Conservation (phyloP, 64 coral and sea anemone species). For the Porites lutea region DNA sequence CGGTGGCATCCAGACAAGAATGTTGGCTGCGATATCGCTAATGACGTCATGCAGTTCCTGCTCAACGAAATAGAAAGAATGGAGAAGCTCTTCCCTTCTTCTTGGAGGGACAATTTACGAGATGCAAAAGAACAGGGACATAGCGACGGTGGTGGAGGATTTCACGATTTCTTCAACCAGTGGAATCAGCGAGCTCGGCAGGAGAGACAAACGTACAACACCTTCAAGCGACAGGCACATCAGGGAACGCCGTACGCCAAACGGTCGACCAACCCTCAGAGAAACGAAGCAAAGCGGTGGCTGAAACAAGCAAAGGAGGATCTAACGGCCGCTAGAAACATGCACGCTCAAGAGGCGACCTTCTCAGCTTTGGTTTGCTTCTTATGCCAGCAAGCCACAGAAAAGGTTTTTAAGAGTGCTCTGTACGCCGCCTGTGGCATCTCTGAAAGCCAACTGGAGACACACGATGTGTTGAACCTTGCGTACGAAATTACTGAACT, state of each 20-base stretch:
- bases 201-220: conserved; percentile 90
- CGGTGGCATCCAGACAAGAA: conserved; percentile 99
- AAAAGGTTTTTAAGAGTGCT: conserved; percentile 91
- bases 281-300: conserved; percentile 93
- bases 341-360: conserved; percentile 44
- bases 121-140: conserved; percentile 68
- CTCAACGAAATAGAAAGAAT: conserved; percentile 93
- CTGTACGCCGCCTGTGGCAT: conserved; percentile 89
- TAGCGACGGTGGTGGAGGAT: conserved; percentile 25
- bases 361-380: conserved; percentile 89
- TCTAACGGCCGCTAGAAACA: conserved; percentile 70
- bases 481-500: conserved; percentile 94
- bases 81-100: conserved; percentile 80
- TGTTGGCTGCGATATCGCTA: conserved; percentile 81
- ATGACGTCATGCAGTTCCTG: conserved; percentile 93
- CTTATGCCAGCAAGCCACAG: conserved; percentile 91
- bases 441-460: conserved; percentile 88
- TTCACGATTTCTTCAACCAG: conserved; percentile 82
- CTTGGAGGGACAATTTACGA: conserved; percentile 63
- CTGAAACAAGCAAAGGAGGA: conserved; percentile 93
- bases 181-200: conserved; percentile 93
- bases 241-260: conserved; percentile 41
- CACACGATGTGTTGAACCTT: conserved; percentile 91
- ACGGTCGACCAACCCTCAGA: conserved; percentile 55
- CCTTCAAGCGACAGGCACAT: conserved; percentile 71